Evolutionary conservation across 2,113 vertebrate genomes (phyloP).

Genomic region (Gracilinanus agilis): DNA sequence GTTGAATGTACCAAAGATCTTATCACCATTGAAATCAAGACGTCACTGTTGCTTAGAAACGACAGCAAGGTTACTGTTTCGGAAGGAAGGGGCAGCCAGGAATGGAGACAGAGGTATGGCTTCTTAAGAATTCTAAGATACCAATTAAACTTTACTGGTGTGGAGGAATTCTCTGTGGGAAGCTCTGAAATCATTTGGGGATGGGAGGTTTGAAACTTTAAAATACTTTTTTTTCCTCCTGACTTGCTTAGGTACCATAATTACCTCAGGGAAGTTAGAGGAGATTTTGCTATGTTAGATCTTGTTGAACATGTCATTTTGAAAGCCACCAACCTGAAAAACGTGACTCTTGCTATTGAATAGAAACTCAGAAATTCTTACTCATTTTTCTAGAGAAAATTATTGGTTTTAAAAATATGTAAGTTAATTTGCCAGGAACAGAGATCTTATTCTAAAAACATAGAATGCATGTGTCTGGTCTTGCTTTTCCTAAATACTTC

Average conservation of each 20-base stretch:
- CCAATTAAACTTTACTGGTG: constrained; percentile 59
- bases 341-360: not conserved
- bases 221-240: constrained; percentile 36
- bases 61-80: constrained; percentile 79
- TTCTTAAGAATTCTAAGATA: constrained; percentile 60
- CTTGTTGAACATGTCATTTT: constrained; percentile 55
- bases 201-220: constrained; percentile 51
- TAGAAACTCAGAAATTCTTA: constrained; percentile 27
- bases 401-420: not conserved
- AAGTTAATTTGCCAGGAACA: constrained; percentile 13
- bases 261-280: constrained; percentile 51
- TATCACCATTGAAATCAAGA: constrained; percentile 35
- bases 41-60: constrained; percentile 84
- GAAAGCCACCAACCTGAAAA: constrained; percentile 49
- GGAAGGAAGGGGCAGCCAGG: constrained; percentile 73
- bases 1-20: not conserved
- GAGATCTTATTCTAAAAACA: not conserved
- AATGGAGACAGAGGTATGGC: constrained; percentile 74
- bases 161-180: constrained; percentile 56
- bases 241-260: constrained; percentile 36
- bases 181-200: constrained; percentile 30
- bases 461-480: not conserved
- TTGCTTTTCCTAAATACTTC: not conserved
- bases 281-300: constrained; percentile 34
- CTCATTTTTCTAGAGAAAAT: not conserved